Evolutionary conservation across 1,140 invertebrate species (phyloP).

Genomic region (Sinonovacula constricta): DNA sequence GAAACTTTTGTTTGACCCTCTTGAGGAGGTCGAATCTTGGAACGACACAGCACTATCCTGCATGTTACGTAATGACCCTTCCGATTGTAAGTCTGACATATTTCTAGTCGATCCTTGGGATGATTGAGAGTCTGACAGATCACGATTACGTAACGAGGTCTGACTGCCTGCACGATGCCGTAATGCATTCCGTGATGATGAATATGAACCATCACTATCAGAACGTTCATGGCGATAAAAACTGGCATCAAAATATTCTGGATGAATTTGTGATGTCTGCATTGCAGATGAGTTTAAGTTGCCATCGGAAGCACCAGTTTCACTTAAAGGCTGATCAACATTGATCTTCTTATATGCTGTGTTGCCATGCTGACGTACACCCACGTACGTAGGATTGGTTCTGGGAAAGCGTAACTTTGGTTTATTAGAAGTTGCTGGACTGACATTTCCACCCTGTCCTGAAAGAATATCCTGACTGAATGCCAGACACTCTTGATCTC

Average conservation of each 20-base stretch:
- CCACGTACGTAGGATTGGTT: constrained; percentile 77
- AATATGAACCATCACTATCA: constrained; percentile 77
- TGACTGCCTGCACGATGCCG: constrained; percentile 63
- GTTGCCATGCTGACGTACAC: constrained; percentile 70
- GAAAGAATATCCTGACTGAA: constrained; percentile 74
- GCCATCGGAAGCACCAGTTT: constrained; percentile 52
- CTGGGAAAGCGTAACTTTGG: constrained; percentile 76
- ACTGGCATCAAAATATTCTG: constrained; percentile 60
- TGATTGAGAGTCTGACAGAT: constrained; percentile 80
- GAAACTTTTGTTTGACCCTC: constrained; percentile 65
- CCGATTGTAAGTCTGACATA: constrained; percentile 74
- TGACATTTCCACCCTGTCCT: constrained; percentile 64
- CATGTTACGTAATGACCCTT: constrained; percentile 74
- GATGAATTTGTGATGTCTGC: constrained; percentile 66
- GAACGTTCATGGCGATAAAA: constrained; percentile 72
- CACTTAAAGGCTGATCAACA: constrained; percentile 57
- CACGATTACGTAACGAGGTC: constrained; percentile 73
- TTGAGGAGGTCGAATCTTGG: constrained; percentile 68
- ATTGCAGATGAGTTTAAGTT: constrained; percentile 38
- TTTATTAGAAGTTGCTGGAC: constrained; percentile 65
- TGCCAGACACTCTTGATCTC: constrained; percentile 69
- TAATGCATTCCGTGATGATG: constrained; percentile 59
- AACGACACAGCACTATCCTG: constrained; percentile 69
- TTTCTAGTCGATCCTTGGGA: constrained; percentile 78
- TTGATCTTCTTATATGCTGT: constrained; percentile 71